Evolutionary conservation across 2,888 invertebrate genomes (phyloP), one percentile per base, ranked within the genome.

Genomic region (Lasioglossum pauxillum): DNA sequence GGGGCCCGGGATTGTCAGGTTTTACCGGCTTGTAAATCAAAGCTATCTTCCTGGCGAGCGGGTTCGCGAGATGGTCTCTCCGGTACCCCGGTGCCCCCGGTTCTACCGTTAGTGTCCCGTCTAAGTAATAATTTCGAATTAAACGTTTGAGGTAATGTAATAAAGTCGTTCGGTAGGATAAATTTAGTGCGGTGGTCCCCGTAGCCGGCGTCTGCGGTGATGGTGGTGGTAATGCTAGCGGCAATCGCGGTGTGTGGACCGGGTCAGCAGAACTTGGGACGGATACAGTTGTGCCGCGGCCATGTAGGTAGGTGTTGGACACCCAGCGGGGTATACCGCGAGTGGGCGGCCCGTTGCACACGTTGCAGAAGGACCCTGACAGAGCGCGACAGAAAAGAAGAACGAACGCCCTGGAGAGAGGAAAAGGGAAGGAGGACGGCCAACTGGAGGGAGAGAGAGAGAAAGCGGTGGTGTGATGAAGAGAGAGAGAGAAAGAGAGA

Each of bases 261-360:
- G 90, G 91, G 90, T 91, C 91, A 92, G 89, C 83, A 86, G 88
- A 83, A 85, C 89, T 81, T 78, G 85, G 87, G 85, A 87, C 88
- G 88, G 87, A 90, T 91, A 91, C 92, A 89, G 93, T 93, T 90
- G 93, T 92, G 92, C 90, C 92, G 90, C 91, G 90, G 92, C 90
- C 90, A 91, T 93, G 93, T 93, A 93, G 94, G 94, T 94, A 94
- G 94, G 94, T 94, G 94, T 95, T 92, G 94, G 94, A 94, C 94
- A 94, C 94, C 93, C 94, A 94, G 94, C 94, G 93, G 94, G 94
- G 93, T 93, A 93, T 91, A 92, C 86, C 83, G 86, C 92, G 92
- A 93, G 94, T 94, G 94, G 94, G 94, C 94, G 94, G 93, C 92
- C 90, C 92, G 91, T 88, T 92, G 91, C 91, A 84, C 90, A 89